Base-by-base conservation (phyloP, 2,113 vertebrate genomes). In the Thalassoma bifasciatum region DNA sequence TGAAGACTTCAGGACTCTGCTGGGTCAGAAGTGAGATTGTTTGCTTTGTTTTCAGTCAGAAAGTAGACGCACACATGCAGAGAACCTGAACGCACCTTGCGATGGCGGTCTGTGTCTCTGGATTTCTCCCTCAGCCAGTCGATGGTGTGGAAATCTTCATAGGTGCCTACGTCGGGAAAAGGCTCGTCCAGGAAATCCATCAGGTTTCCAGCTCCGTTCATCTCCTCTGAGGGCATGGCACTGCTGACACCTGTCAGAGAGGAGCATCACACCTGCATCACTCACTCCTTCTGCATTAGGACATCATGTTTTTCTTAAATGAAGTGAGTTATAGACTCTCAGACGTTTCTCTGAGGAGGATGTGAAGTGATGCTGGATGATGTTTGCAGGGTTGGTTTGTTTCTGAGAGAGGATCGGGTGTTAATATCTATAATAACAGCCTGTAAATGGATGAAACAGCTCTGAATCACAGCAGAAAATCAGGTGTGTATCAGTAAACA, bases 151-250 rank as follows among this genome's bases (percentile, higher is more conserved):
- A 99, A 99, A 88, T 99, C 98, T 58, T 98, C 98, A 0, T 99
- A 99, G 0, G 96, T 99, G 24, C 96, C 95, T 67, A 99, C 96
- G 0, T 99, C 98, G 0, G 97, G 98, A 84, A 98, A 96, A 10
- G 98, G 97, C 79, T 99, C 97, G 21, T 98, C 98, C 46, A 99
- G 93, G 90, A 99, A 98, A 88, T 99, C 98, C 98, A 99, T 98
- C 75, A 98, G 86, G 90, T 98, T 97, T 4, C 96, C 96, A 7
- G 96, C 92, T 47, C 95, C 94, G 2, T 97, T 99, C 94, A 97
- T 96, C 57, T 94, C 96, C 89, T 96, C 95, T 2, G 94, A 92
- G 91, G 94, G 93, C 78, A 96, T 96, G 93, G 95, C 63, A 0
- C 76, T 92, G 87, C 94, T 96, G 92, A 80, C 74, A 42, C 82